phyloP scores from a whole-genome alignment of 2,888 invertebrate genomes.

The Cepaea hortensis region DNA sequence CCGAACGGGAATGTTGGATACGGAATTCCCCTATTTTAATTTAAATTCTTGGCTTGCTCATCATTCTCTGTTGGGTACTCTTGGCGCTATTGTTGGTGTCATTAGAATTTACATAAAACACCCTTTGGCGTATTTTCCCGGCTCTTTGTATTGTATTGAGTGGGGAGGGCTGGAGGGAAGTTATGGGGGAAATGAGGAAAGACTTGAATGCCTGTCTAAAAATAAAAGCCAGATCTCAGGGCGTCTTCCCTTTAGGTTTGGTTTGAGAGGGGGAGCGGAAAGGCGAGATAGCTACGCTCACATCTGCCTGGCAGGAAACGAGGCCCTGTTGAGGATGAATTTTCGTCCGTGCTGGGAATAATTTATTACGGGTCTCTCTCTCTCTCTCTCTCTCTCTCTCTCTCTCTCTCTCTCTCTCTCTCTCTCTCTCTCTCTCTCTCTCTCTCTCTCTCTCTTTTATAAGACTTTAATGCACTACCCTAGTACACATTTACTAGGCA shows the following conservation, averaged over 20 bases:
- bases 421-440: too few relatives aligned
- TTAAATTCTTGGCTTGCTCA: background rate
- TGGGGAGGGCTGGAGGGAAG: background rate
- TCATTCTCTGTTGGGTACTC: background rate
- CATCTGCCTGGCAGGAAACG: constrained; percentile 46
- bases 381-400: too few relatives aligned
- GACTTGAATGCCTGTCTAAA: constrained; percentile 48
- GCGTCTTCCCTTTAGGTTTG: constrained; percentile 35
- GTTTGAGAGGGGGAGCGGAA: constrained; percentile 30
- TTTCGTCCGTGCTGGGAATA: too few relatives aligned
- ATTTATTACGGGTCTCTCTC: background rate
- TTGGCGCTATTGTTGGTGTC: background rate
- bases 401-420: too few relatives aligned
- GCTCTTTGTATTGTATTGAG: constrained; percentile 43
- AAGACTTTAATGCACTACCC: too few relatives aligned
- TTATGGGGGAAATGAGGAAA: background rate
- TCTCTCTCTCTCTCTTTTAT: too few relatives aligned
- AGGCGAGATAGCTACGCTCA: background rate
- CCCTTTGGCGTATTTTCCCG: constrained; percentile 22
- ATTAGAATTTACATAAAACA: constrained; percentile 32
- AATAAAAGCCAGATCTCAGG: constrained; percentile 42
- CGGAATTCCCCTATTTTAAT: constrained; percentile 41
- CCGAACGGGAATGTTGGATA: constrained; percentile 9
- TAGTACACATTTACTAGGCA: too few relatives aligned
- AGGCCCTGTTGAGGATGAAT: constrained; percentile 42